Percentiles rank a stretch among this genome's conserved stretches.
Evolutionary conservation across 1,140 invertebrate species (phyloP).

Genomic region (Leptestheria dahalacensis): DNA sequence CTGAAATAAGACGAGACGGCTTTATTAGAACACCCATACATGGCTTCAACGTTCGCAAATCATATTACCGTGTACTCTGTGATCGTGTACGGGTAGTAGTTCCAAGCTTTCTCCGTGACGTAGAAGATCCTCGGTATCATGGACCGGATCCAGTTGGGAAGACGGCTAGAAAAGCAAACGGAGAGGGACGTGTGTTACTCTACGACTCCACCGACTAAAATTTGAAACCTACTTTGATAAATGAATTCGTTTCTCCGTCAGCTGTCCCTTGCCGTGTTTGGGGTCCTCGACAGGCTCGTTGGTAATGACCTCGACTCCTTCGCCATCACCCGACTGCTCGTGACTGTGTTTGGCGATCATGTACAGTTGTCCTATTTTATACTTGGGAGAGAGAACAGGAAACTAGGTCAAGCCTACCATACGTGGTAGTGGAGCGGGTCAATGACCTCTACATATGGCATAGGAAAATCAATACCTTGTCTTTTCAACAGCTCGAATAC

Average conservation of each 20-base stretch:
- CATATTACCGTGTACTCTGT: constrained; percentile 44
- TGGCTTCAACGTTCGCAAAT: background rate
- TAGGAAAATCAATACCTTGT: too few species aligned
- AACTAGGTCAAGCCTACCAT: background rate
- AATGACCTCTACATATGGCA: background rate
- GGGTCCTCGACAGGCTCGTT: constrained; percentile 65
- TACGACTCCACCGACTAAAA: background rate
- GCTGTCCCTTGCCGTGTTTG: constrained; percentile 66
- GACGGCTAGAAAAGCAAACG: constrained; percentile 44
- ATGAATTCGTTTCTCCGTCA: constrained; percentile 81
- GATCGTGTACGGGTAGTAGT: constrained; percentile 83
- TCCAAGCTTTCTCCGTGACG: constrained; percentile 86
- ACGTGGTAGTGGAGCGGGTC: too few species aligned
- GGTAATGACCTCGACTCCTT: constrained; percentile 81
- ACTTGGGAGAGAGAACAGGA: constrained; percentile 39
- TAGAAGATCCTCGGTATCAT: constrained; percentile 81
- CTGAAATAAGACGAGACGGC: constrained; percentile 38
- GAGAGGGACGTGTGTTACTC: background rate
- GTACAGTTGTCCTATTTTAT: constrained; percentile 78
- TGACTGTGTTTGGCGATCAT: constrained; percentile 88
- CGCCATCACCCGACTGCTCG: constrained; percentile 74
- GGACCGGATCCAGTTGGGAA: constrained; percentile 78
- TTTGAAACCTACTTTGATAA: constrained; percentile 51
- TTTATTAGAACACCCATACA: constrained; percentile 10
- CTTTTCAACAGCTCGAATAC: too few species aligned